A percentile compares a stretch with the other conserved stretches of the same genome.
Conservation (phyloP, 1,140 invertebrate genomes). For the Magallana gigas region DNA sequence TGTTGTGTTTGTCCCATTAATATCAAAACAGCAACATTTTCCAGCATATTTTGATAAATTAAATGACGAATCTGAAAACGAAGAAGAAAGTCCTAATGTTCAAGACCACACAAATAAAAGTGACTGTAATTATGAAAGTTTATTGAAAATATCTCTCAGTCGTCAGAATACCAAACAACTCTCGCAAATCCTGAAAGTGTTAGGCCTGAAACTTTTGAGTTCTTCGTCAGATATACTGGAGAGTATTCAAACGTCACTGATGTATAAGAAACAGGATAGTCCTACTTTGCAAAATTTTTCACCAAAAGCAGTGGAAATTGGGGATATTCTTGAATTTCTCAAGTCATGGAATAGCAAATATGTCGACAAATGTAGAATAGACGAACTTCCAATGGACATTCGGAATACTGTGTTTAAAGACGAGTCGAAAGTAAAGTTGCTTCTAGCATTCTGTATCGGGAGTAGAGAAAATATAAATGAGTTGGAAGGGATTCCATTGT, state of each 20-base stretch:
- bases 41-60: not conserved
- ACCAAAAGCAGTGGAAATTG: not conserved
- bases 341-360: not conserved
- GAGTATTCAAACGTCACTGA: not conserved
- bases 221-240: not conserved
- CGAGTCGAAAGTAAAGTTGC: not conserved
- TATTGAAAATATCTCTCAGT: not conserved
- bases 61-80: too few relatives aligned
- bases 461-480: not conserved
- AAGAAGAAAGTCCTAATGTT: not conserved
- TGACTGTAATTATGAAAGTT: too few relatives aligned
- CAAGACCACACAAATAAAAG: too few relatives aligned
- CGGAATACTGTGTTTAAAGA: not conserved
- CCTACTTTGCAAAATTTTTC: too few relatives aligned
- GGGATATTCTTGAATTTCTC: not conserved
- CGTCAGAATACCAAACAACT: not conserved
- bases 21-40: not conserved
- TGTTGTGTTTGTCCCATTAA: not conserved
- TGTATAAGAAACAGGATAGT: too few relatives aligned
- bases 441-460: not conserved
- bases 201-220: not conserved
- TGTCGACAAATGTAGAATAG: not conserved
- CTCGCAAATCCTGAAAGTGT: not conserved
- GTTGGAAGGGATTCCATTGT: constrained; percentile 4
- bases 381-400: not conserved